phyloP scores from a whole-genome alignment of 2,113 vertebrate species.

The Dascyllus trimaculatus region DNA sequence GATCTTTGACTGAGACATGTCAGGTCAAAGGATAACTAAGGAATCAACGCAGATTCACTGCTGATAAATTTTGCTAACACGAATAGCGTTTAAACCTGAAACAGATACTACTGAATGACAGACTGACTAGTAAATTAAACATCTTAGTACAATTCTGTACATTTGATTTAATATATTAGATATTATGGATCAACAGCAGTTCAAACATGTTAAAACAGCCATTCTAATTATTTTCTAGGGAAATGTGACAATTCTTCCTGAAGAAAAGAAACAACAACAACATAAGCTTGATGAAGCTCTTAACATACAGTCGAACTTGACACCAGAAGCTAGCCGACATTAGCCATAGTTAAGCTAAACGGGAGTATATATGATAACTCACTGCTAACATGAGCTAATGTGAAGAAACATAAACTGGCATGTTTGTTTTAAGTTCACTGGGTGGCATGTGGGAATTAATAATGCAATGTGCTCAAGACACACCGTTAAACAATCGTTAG shows the following conservation, averaged over 20 bases:
- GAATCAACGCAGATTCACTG: slow-evolving; percentile 42
- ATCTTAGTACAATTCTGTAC: no score
- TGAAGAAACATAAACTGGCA: slow-evolving; percentile 20
- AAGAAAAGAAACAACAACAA: background rate
- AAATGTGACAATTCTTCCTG: background rate
- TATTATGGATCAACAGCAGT: no score
- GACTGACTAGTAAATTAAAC: background rate
- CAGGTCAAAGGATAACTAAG: slow-evolving; percentile 52
- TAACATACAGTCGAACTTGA: background rate
- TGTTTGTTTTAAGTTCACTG: slow-evolving; percentile 20
- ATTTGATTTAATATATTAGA: no score
- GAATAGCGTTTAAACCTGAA: background rate
- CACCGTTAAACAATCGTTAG: background rate
- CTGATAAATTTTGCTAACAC: background rate
- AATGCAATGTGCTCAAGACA: background rate
- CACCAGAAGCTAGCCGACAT: slow-evolving; percentile 15
- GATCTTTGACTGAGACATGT: slow-evolving; percentile 32
- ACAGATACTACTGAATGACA: background rate
- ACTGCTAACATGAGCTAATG: slow-evolving; percentile 22
- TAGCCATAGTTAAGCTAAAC: slow-evolving; percentile 25
- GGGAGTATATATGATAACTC: slow-evolving; percentile 1
- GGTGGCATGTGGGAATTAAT: slow-evolving; percentile 7
- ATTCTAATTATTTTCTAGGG: no score
- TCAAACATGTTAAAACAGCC: no score
- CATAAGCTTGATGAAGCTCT: background rate